A percentile compares a stretch with the other conserved stretches of the same genome.
These are phyloP conservation scores for Onychorhynchus coronatus DNA, from an alignment of 2,113 vertebrate genomes.

Conservation along the genomic window DNA sequence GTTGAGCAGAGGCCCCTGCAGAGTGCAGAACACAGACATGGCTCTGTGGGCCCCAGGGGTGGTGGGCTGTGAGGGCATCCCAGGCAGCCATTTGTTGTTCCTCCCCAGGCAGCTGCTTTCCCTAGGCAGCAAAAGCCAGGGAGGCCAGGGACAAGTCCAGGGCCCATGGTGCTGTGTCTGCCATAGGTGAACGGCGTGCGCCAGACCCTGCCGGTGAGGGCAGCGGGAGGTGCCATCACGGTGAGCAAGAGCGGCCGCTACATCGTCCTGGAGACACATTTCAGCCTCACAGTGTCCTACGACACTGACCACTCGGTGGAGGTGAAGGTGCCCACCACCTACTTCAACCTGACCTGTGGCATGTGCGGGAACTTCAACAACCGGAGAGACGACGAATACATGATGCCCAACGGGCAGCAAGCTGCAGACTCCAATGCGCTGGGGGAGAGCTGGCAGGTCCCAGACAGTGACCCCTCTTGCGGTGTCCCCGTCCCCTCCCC, in stretches of 20 bases:
- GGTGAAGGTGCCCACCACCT: conserved; percentile 69
- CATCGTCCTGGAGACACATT: conserved; percentile 72
- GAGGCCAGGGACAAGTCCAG: background rate
- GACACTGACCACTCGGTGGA: conserved; percentile 72
- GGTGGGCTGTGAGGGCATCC: rapidly evolving
- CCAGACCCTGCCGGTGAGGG: conserved; percentile 74
- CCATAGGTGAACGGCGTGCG: conserved; percentile 79
- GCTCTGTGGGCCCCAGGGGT: rapidly evolving
- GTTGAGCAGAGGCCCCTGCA: background rate
- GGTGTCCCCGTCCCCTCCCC: background rate
- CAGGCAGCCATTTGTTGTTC: rapidly evolving
- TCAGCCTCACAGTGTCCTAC: conserved; percentile 74
- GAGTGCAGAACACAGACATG: rapidly evolving
- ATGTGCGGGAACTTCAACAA: conserved; percentile 86
- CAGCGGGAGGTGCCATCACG: conserved; percentile 47
- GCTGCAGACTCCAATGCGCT: conserved; percentile 44
- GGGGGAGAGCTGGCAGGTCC: conserved; percentile 72
- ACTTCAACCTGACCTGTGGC: conserved; percentile 78
- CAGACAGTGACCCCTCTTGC: conserved; percentile 56
- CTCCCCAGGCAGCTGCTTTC: background rate
- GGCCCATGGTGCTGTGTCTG: background rate
- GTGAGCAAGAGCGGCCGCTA: conserved; percentile 67
- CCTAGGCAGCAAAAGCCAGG: background rate
- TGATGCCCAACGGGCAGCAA: conserved; percentile 57
- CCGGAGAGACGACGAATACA: conserved; percentile 70